Percentiles rank a stretch among this genome's conserved stretches.
Evolutionary conservation across 1,140 invertebrate genomes (phyloP).

Genomic region (Cydia fagiglandana): DNA sequence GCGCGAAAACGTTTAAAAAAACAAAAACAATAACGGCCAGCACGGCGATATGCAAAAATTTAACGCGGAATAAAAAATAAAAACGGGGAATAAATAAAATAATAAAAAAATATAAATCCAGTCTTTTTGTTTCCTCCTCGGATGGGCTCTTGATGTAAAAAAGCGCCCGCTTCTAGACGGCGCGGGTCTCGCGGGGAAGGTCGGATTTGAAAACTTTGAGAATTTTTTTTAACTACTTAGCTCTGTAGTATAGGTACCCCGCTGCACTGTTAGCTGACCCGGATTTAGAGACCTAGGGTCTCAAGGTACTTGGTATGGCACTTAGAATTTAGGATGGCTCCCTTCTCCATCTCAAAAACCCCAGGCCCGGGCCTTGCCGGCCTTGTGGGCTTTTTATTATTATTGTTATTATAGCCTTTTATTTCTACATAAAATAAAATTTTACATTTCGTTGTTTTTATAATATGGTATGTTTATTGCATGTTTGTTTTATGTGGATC

Average conservation of each 20-base stretch:
- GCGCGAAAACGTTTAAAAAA: constrained; percentile 34
- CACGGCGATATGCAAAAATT: constrained; percentile 68
- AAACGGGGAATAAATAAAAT: constrained; percentile 76
- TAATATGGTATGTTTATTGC: no score
- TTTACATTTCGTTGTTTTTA: no score
- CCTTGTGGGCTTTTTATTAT: no score
- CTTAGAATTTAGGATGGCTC: no score
- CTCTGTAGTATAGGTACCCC: background rate
- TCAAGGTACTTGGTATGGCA: no score
- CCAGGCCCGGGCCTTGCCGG: no score
- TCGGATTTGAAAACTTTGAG: constrained; percentile 43
- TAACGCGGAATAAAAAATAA: constrained; percentile 74
- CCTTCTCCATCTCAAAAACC: no score
- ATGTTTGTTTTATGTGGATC: no score
- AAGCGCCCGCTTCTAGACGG: constrained; percentile 76
- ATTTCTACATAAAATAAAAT: no score
- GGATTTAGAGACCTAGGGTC: no score
- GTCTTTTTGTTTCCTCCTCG: constrained; percentile 77
- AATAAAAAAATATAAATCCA: constrained; percentile 79
- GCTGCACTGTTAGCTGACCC: no score
- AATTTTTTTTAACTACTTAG: background rate
- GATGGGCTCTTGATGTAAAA: constrained; percentile 75
- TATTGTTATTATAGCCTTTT: no score
- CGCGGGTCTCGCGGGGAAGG: constrained; percentile 43
- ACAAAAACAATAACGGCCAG: constrained; percentile 60